Evolutionary conservation across 1,140 invertebrate genomes (phyloP).

Genomic region (Harlomillsia oculata): DNA sequence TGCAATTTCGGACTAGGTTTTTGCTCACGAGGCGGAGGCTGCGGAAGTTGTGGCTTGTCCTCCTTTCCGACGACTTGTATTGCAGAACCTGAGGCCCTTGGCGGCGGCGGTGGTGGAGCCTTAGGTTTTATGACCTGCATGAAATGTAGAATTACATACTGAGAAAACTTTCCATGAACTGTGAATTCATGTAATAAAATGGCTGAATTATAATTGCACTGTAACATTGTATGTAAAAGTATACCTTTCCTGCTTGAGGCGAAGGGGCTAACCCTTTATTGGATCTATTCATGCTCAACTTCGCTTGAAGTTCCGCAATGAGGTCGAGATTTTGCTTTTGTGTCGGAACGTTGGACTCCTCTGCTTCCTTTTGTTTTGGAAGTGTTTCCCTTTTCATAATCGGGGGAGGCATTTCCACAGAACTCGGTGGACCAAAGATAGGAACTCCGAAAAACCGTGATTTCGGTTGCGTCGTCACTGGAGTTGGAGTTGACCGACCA

Average conservation of each 20-base stretch:
- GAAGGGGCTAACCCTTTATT: neutral
- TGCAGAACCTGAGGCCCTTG: conserved; percentile 8
- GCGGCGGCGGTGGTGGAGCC: conserved; percentile 34
- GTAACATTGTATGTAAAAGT: neutral
- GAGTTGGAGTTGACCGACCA: too few species aligned
- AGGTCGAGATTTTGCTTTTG: conserved; percentile 32
- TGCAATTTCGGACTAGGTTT: neutral
- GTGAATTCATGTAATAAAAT: neutral
- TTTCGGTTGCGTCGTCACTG: neutral
- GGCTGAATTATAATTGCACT: neutral
- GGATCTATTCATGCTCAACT: conserved; percentile 26
- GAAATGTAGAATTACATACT: neutral
- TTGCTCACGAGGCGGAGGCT: neutral
- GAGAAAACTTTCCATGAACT: neutral
- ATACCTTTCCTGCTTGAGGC: conserved; percentile 4
- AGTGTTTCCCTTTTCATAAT: neutral
- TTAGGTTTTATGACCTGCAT: conserved; percentile 29
- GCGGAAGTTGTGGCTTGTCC: neutral
- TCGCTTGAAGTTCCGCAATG: conserved; percentile 33
- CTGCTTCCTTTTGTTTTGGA: neutral
- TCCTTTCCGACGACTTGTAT: neutral
- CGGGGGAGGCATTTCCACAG: neutral
- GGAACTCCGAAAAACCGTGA: conserved; percentile 15
- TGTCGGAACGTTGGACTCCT: conserved; percentile 27
- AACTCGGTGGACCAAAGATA: conserved; percentile 16